Evolutionary conservation across 2,888 invertebrate species (phyloP).

Genomic region (Eupeodes latifasciatus): DNA sequence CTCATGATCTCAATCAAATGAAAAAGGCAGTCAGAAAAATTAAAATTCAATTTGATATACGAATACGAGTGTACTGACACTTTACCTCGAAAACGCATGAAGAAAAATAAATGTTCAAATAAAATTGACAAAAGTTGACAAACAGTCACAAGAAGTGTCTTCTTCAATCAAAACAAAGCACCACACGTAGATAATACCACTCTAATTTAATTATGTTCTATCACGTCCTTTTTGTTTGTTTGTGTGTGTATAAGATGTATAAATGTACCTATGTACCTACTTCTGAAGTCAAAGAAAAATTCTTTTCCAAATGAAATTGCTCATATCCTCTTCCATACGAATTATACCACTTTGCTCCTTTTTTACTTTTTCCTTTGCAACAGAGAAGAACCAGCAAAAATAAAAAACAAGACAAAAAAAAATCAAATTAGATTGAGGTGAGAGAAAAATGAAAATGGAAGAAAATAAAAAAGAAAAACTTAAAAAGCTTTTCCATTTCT

Average conservation of each 20-base stretch:
- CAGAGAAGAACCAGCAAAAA: background rate
- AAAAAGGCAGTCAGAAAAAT: background rate
- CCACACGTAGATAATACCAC: conserved; percentile 17
- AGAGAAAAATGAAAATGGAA: conserved; percentile 3
- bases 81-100: background rate
- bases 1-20: too few relatives aligned
- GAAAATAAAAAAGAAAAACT: conserved; percentile 8
- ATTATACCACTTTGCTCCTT: conserved; percentile 36
- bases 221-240: background rate
- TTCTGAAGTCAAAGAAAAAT: conserved; percentile 31
- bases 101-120: conserved; percentile 13
- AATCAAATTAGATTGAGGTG: conserved; percentile 69
- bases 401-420: conserved; percentile 4
- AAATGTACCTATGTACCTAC: background rate
- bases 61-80: background rate
- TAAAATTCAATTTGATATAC: conserved; percentile 49
- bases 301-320: conserved; percentile 27
- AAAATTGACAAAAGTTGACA: conserved; percentile 15
- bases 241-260: background rate
- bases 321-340: conserved; percentile 31
- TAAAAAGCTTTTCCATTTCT: conserved; percentile 70
- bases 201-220: conserved; percentile 40
- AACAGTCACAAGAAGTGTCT: conserved; percentile 24
- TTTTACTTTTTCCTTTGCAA: conserved; percentile 4
- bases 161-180: conserved; percentile 23